Evolutionary conservation across 2,797 vertebrate genomes (phyloP).

Genomic region (Bovichtus diacanthus): DNA sequence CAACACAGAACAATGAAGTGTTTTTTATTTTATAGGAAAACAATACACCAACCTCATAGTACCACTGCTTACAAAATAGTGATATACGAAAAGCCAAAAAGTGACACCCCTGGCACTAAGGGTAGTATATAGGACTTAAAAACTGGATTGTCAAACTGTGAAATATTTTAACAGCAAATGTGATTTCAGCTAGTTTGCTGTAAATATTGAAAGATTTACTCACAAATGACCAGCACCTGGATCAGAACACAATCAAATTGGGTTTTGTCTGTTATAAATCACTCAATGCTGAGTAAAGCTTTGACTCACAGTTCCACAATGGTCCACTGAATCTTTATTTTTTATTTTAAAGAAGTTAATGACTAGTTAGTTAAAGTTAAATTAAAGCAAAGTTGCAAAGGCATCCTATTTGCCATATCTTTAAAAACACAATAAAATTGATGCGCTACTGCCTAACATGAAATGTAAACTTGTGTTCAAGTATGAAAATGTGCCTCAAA

Average conservation of each 20-base stretch:
- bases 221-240: conserved; percentile 2
- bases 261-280: not conserved
- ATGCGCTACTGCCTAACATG: not conserved
- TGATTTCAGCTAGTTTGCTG: conserved; percentile 4
- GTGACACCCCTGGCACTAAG: conserved; percentile 8
- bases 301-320: not conserved
- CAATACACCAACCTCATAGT: conserved; percentile 11
- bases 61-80: conserved; percentile 25
- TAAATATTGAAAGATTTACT: conserved; percentile 11
- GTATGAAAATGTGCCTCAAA: conserved; percentile 5
- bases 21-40: conserved; percentile 51
- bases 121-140: not conserved
- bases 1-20: conserved; percentile 18
- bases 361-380: too few relatives aligned
- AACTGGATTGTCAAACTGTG: conserved; percentile 35
- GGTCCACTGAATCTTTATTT: not conserved
- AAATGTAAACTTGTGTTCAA: conserved; percentile 34
- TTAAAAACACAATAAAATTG: not conserved
- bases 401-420: not conserved
- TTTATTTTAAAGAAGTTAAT: not conserved
- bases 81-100: conserved; percentile 19
- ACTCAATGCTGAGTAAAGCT: not conserved
- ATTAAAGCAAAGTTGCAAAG: not conserved
- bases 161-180: conserved; percentile 7
- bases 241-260: conserved; percentile 5